Evolutionary conservation across 2,113 vertebrate species (phyloP).

Genomic region (Sorex fumeus): DNA sequence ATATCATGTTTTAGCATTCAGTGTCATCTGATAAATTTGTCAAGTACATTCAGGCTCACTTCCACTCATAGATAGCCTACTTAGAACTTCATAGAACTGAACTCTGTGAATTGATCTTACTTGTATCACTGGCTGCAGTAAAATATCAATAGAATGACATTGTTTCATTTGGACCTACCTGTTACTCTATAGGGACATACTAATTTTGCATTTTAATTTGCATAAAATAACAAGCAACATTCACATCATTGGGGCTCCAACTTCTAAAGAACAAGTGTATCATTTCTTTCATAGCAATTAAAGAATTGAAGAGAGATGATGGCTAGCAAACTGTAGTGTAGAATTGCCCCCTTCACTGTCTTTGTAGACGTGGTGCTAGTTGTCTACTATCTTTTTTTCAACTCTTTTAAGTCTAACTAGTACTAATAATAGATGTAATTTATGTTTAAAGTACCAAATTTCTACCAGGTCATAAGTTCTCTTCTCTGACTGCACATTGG

Average conservation of each 20-base stretch:
- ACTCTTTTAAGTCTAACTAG: constrained; percentile 29
- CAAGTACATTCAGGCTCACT: constrained; percentile 14
- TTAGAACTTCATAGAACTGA: constrained; percentile 33
- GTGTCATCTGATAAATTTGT: constrained; percentile 26
- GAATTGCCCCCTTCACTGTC: background rate
- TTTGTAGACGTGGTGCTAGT: background rate
- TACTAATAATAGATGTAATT: background rate
- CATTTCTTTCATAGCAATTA: constrained; percentile 11
- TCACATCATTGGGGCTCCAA: background rate
- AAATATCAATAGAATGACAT: background rate
- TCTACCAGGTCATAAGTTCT: background rate
- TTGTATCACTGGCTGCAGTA: background rate
- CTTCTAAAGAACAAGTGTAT: too few species aligned
- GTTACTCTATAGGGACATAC: background rate
- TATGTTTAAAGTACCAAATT: background rate
- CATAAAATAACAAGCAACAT: background rate
- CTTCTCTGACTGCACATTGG: constrained; percentile 26
- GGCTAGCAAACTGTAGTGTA: background rate
- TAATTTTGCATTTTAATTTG: constrained; percentile 46
- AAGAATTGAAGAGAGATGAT: background rate
- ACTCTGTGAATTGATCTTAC: constrained; percentile 8
- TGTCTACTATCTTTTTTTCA: background rate
- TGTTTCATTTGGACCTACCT: background rate
- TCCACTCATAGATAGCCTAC: background rate
- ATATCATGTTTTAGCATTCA: background rate